Base-by-base conservation (phyloP, 2,888 invertebrate genomes). In the Phasia obesa region DNA sequence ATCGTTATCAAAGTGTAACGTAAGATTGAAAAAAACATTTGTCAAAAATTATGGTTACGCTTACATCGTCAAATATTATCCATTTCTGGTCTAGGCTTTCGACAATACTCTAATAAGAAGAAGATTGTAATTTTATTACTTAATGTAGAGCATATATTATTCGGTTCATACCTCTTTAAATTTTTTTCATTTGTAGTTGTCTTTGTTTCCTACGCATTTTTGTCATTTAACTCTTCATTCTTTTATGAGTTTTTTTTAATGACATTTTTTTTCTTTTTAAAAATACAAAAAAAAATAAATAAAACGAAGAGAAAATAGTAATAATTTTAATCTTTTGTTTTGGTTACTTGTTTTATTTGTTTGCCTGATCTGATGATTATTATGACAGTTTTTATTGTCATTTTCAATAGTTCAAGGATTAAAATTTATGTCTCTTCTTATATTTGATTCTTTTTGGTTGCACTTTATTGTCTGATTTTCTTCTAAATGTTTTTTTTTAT, bases 301-400 rank as follows among this genome's bases (percentile, higher is more conserved):
- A 60, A 62, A 60, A 42, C 13, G 13, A 25, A 7, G 15, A 44
- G 44, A 35, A n/a, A 42, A 27, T 15, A 17, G 23, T 42, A 67
- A 69, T 27, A 53, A 38, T 23, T 77, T 80, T 80, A 62, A 60
- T 74, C 65, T 83, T 83, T 79, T 73, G 75, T 79, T 65, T 77
- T 69, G 69, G 47, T 76, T 67, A 21, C 27, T 70, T 21, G 60
- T 77, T 55, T 77, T 77, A 67, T 70, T 62, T 49, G 53, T 42
- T 35, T 62, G 42, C 59, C 59, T 86, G 86, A 86, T 88, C 86
- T 84, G 89, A 89, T 90, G 70, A 77, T 62, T 77, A 89, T 89
- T 89, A 88, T 90, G 90, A 90, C 89, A 89, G 88, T 87, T 90
- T 88, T 88, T 88, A 88, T 88, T 71, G 79, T 73, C 77, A 47